Conservation (phyloP, 2,888 invertebrate genomes). For the Isotomurus palustris region DNA sequence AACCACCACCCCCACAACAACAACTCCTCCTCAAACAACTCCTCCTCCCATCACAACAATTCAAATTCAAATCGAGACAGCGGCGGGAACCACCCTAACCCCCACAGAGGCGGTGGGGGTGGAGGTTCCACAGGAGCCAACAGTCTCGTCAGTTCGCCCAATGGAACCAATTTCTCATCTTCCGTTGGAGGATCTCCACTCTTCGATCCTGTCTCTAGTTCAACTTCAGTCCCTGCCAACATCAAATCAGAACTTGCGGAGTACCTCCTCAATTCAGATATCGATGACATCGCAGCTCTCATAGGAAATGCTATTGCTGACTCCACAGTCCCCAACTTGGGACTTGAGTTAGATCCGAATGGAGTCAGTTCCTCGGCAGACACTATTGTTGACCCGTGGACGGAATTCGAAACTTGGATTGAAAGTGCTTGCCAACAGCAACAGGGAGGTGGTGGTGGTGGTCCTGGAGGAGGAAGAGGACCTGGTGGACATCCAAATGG, state of each 20-base stretch:
- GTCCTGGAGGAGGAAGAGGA: constrained; percentile 3
- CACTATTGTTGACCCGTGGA: constrained; percentile 74
- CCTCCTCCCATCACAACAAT: neutral
- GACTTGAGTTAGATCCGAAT: constrained; percentile 58
- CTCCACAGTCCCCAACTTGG: constrained; percentile 71
- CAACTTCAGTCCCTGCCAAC: constrained; percentile 35
- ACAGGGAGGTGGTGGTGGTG: neutral
- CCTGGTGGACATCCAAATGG: constrained; percentile 16
- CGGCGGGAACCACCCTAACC: constrained; percentile 35
- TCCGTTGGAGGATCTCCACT: constrained; percentile 36
- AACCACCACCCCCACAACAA: neutral
- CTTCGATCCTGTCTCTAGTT: constrained; percentile 40
- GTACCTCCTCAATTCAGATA: constrained; percentile 47
- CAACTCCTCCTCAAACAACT: too few species aligned
- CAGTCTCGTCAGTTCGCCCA: constrained; percentile 42
- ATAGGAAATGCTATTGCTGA: constrained; percentile 79
- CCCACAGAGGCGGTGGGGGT: constrained; percentile 20
- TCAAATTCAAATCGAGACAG: constrained; percentile 25
- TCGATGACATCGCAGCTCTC: constrained; percentile 49
- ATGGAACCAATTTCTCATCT: constrained; percentile 31
- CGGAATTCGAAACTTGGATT: constrained; percentile 83
- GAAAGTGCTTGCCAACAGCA: constrained; percentile 61
- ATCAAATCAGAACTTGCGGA: constrained; percentile 46
- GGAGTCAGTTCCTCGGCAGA: constrained; percentile 44
- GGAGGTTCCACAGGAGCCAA: constrained; percentile 37